These are phyloP conservation scores for Pachydiplax longipennis DNA, from an alignment of 2,888 invertebrate species.

Conservation along the genomic window DNA sequence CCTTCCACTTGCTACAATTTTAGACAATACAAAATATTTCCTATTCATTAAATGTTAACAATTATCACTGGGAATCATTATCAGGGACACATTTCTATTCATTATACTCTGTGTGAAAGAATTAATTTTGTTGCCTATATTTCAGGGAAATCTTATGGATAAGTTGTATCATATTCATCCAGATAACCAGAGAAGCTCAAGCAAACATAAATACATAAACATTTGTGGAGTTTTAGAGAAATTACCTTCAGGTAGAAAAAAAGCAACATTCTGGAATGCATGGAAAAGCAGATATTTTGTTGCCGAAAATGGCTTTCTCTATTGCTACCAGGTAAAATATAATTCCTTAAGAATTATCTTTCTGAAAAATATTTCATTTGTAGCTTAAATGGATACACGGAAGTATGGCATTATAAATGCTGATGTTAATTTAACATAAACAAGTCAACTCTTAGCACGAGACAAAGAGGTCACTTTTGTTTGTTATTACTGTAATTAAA, in stretches of 20 bases:
- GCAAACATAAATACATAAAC: conserved; percentile 14
- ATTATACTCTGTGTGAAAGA: no score
- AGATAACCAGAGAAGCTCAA: neutral
- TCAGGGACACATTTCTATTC: no score
- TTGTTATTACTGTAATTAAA: no score
- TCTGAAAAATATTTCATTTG: neutral
- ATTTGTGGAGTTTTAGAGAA: conserved; percentile 62
- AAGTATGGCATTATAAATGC: no score
- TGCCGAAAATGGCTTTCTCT: conserved; percentile 63
- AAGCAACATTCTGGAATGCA: conserved; percentile 65
- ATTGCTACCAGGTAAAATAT: conserved; percentile 61
- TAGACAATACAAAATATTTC: no score
- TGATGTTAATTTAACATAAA: no score
- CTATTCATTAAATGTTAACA: no score
- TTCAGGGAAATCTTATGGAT: conserved; percentile 18
- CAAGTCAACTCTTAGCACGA: no score
- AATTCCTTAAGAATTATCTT: neutral
- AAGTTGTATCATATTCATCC: neutral
- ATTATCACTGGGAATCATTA: no score
- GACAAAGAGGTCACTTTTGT: no score
- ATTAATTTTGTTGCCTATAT: neutral
- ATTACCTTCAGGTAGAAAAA: conserved; percentile 62
- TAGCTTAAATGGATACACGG: no score
- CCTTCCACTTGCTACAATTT: no score
- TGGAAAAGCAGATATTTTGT: conserved; percentile 66